Percentiles rank a stretch among this genome's conserved stretches.
These are phyloP conservation scores for Tretioscincus oriximinensis DNA, from an alignment of 2,113 vertebrate genomes.

Conservation along the genomic window DNA sequence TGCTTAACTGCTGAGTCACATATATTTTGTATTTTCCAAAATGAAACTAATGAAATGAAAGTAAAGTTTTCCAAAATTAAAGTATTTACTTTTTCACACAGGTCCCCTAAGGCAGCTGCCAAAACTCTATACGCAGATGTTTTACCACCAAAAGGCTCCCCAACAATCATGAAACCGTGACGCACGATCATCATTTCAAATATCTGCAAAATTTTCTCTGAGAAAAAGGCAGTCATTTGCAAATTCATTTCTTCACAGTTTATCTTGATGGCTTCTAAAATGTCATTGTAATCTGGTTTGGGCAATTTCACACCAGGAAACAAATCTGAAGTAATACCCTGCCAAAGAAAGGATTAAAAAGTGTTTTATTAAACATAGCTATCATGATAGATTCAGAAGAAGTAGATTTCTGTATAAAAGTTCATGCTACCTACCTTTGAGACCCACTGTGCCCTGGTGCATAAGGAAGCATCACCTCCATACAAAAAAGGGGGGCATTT, in stretches of 20 bases:
- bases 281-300: conserved; percentile 81
- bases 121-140: conserved; percentile 86
- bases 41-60: no score
- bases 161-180: conserved; percentile 92
- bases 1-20: no score
- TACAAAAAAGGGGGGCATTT: no score
- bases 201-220: conserved; percentile 89
- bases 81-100: conserved; percentile 81
- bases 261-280: conserved; percentile 81
- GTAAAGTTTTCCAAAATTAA: no score
- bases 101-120: conserved; percentile 79
- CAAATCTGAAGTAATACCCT: conserved; percentile 92
- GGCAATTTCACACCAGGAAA: conserved; percentile 88
- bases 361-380: conserved; percentile 12
- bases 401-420: no score
- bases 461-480: no score
- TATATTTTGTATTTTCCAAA: no score
- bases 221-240: conserved; percentile 83
- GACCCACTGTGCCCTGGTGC: no score
- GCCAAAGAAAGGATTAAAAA: conserved; percentile 37
- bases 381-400: background rate
- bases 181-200: conserved; percentile 93
- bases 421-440: no score
- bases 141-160: conserved; percentile 90
- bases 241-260: conserved; percentile 86